Percentiles rank a stretch among this genome's conserved stretches.
These are phyloP conservation scores for Drosophila paulistorum DNA, from an alignment of 1,140 invertebrate species.

Conservation along the genomic window DNA sequence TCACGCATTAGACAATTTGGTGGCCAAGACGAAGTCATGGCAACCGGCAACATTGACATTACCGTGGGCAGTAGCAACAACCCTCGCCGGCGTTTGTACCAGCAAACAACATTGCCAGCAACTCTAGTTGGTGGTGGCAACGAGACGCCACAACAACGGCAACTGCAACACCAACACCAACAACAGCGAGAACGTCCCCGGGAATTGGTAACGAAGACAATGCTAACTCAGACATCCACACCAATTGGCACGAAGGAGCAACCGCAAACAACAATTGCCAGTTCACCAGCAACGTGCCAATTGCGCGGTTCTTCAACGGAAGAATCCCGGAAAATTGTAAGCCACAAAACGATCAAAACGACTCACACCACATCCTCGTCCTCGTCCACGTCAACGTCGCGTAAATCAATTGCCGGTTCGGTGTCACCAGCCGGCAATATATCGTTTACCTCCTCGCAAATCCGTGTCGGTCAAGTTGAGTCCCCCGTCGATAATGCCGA, in stretches of 20 bases:
- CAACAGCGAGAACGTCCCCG: slow-evolving; percentile 52
- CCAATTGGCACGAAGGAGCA: slow-evolving; percentile 79
- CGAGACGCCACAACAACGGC: slow-evolving; percentile 41
- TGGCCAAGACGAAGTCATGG: slow-evolving; percentile 65
- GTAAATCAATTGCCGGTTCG: slow-evolving; percentile 58
- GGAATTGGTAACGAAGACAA: slow-evolving; percentile 72
- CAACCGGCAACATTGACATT: slow-evolving; percentile 82
- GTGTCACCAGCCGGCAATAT: slow-evolving; percentile 47
- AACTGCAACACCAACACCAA: slow-evolving; percentile 34
- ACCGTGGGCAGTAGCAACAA: slow-evolving; percentile 77
- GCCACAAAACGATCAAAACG: slow-evolving; percentile 73
- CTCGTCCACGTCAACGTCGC: slow-evolving; percentile 52
- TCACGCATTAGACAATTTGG: slow-evolving; percentile 61
- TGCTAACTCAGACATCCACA: slow-evolving; percentile 59
- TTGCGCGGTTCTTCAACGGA: slow-evolving; percentile 81
- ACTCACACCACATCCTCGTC: slow-evolving; percentile 45
- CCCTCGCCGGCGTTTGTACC: slow-evolving; percentile 71
- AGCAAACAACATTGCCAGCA: slow-evolving; percentile 65
- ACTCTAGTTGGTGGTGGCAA: slow-evolving; percentile 57
- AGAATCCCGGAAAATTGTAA: slow-evolving; percentile 81
- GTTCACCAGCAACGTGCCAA: slow-evolving; percentile 77
- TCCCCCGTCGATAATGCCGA: slow-evolving; percentile 24
- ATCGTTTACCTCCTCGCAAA: slow-evolving; percentile 59
- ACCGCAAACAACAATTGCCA: slow-evolving; percentile 67
- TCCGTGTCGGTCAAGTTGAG: slow-evolving; percentile 37